Evolutionary conservation across 35 echinoderm and acorn worm genomes (phyloP).

Genomic region (Diadema setosum): DNA sequence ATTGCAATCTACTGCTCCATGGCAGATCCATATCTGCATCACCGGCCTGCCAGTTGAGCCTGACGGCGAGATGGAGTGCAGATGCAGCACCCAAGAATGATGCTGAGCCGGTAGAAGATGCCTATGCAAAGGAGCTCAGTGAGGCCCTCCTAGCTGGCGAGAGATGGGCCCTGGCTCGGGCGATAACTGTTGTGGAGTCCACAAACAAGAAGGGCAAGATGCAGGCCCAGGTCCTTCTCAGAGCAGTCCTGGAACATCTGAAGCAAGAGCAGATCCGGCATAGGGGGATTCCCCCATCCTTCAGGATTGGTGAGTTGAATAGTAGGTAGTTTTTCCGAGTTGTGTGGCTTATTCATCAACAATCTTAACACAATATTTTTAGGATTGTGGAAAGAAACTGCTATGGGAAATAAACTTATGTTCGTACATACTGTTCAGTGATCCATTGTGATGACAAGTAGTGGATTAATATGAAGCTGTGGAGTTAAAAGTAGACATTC

Average conservation of each 20-base stretch:
- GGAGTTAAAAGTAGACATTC: no score
- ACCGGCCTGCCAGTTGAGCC: neutral
- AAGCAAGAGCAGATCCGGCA: conserved; percentile 21
- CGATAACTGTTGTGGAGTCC: conserved; percentile 89
- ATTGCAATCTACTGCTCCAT: neutral
- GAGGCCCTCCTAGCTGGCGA: conserved; percentile 52
- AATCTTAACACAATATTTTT: neutral
- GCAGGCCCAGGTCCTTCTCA: conserved; percentile 63
- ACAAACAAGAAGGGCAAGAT: conserved; percentile 31
- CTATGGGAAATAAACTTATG: neutral
- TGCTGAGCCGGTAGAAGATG: neutral
- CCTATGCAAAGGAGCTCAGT: neutral
- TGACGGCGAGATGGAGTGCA: neutral
- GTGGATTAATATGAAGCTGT: no score
- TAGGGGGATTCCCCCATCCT: conserved; percentile 29
- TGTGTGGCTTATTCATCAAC: no score
- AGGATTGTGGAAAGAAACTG: neutral
- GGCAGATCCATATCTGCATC: neutral
- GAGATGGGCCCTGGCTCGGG: conserved; percentile 74
- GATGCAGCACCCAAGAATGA: neutral
- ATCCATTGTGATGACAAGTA: no score
- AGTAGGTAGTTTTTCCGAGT: no score
- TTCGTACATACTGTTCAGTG: no score
- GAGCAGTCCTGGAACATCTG: conserved; percentile 52
- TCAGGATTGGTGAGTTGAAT: conserved; percentile 82